Evolutionary conservation across 2,113 vertebrate genomes (phyloP).

Genomic region (Elachura formosa): DNA sequence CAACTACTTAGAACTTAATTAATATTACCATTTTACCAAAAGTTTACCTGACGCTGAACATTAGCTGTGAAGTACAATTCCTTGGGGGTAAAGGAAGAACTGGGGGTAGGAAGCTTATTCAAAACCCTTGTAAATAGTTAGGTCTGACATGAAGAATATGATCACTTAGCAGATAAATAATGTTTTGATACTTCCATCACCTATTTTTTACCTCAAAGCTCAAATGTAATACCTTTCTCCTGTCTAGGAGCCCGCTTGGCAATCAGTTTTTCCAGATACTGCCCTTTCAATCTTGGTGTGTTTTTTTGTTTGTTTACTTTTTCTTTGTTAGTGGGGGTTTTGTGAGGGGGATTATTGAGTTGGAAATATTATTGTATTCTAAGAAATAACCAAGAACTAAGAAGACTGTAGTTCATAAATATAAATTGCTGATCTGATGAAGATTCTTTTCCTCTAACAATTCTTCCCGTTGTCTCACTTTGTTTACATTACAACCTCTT

Average conservation of each 20-base stretch:
- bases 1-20: not conserved
- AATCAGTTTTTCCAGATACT: not conserved
- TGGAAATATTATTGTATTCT: not conserved
- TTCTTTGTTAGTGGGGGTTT: no score
- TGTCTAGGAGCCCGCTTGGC: not conserved
- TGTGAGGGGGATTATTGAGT: not conserved
- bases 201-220: not conserved
- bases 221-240: not conserved
- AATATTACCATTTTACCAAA: not conserved
- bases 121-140: not conserved
- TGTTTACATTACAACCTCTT: not conserved
- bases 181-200: not conserved
- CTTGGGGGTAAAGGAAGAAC: not conserved
- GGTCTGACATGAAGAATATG: not conserved
- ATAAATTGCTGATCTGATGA: not conserved
- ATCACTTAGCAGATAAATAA: not conserved
- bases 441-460: not conserved
- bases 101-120: fast-evolving
- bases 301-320: no score
- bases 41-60: not conserved
- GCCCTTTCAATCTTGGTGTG: not conserved
- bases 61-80: not conserved
- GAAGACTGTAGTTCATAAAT: not conserved
- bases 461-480: not conserved
- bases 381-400: not conserved